A percentile compares a stretch with the other conserved stretches of the same genome.
Conservation (phyloP, 2,888 invertebrate species). For the Actias luna region DNA sequence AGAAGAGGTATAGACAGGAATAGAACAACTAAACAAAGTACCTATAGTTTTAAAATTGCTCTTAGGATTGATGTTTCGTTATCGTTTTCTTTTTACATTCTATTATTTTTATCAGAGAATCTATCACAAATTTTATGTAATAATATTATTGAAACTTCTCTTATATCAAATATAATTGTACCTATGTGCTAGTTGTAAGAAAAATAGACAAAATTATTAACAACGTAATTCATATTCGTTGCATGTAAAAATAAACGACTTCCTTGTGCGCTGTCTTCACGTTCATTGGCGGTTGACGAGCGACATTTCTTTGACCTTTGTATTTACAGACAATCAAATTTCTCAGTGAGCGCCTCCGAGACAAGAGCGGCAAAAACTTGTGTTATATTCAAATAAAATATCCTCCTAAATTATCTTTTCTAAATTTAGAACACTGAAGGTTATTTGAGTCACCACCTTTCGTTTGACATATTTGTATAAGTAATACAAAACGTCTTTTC, state of each 20-base stretch:
- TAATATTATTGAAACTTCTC: not conserved
- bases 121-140: too few relatives aligned
- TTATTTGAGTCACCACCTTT: not conserved
- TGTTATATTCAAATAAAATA: not conserved
- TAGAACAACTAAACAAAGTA: too few relatives aligned
- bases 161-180: not conserved
- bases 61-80: too few relatives aligned
- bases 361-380: not conserved
- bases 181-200: not conserved
- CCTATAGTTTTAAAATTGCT: too few relatives aligned
- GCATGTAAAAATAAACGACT: not conserved
- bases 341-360: not conserved
- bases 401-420: not conserved
- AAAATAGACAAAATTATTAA: not conserved
- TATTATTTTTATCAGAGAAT: too few relatives aligned
- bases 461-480: not conserved
- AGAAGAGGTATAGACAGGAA: too few relatives aligned
- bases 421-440: conserved; percentile 1
- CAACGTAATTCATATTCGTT: not conserved
- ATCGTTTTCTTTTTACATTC: too few relatives aligned
- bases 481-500: not conserved
- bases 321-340: not conserved
- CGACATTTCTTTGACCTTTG: conserved; percentile 8
- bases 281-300: not conserved
- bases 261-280: not conserved